Evolutionary conservation across 2,113 vertebrate species (phyloP).

Genomic region (Bombycilla garrulus): DNA sequence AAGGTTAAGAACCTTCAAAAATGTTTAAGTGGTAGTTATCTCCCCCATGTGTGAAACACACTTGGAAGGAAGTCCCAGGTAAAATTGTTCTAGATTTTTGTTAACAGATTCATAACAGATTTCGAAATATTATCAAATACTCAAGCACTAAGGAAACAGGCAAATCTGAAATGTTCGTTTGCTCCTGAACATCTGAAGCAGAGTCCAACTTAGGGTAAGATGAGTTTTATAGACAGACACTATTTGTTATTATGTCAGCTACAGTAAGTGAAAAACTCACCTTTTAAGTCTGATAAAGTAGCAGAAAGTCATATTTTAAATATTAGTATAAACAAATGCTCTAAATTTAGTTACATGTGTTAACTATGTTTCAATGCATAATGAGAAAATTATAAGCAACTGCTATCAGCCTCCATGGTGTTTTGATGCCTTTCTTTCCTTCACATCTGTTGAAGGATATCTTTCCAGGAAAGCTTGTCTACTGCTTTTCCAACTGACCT

Average conservation of each 20-base stretch:
- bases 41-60: not conserved
- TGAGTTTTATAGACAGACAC: not conserved
- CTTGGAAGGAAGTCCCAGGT: not conserved
- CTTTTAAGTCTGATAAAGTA: not conserved
- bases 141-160: not conserved
- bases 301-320: not conserved
- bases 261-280: not conserved
- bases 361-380: not conserved
- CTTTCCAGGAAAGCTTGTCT: not conserved
- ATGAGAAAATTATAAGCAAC: not conserved
- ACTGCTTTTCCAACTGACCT: not conserved
- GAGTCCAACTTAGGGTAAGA: not conserved
- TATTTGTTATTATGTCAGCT: not conserved
- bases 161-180: not conserved
- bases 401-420: not conserved
- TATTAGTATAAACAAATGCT: not conserved
- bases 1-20: not conserved
- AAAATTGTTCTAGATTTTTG: not conserved
- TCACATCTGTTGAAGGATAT: not conserved
- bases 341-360: not conserved
- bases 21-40: not conserved
- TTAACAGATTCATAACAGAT: not conserved
- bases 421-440: not conserved
- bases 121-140: not conserved
- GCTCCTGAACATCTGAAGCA: not conserved